Conservation (phyloP, 2,113 vertebrate species). For the Etheostoma cragini region DNA sequence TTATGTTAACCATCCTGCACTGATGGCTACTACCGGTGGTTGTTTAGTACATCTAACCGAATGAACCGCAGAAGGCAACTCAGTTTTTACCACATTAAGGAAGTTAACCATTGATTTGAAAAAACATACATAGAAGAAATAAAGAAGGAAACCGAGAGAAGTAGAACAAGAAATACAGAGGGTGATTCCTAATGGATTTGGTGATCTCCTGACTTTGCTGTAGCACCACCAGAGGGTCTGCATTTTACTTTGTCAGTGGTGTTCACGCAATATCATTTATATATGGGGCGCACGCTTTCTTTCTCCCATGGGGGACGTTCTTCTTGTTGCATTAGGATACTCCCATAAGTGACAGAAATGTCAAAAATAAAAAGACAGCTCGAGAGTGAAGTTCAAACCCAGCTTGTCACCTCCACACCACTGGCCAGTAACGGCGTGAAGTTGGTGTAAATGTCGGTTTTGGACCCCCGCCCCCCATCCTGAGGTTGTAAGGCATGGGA, state of each 20-base stretch:
- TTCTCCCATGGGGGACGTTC: neutral
- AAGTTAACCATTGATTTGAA: too few species aligned
- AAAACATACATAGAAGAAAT: too few species aligned
- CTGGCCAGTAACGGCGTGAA: neutral
- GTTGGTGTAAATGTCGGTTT: neutral
- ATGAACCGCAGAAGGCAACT: too few species aligned
- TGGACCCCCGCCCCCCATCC: neutral
- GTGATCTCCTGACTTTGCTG: neutral
- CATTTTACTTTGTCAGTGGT: neutral
- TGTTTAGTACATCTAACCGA: neutral
- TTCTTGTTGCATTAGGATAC: neutral
- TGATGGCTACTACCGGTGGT: neutral
- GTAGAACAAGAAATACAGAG: too few species aligned
- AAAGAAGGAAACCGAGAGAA: too few species aligned
- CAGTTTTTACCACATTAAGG: too few species aligned
- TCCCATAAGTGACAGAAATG: neutral
- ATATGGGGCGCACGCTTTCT: too few species aligned
- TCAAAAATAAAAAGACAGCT: neutral
- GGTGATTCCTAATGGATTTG: neutral
- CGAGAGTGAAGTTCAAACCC: neutral
- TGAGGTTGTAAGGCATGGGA: neutral
- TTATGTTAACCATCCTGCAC: too few species aligned
- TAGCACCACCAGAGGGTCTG: neutral
- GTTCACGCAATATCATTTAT: neutral
- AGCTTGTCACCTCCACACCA: neutral